These are phyloP conservation scores for Calliopum simillimum DNA, from an alignment of 2,888 invertebrate species.

Conservation along the genomic window DNA sequence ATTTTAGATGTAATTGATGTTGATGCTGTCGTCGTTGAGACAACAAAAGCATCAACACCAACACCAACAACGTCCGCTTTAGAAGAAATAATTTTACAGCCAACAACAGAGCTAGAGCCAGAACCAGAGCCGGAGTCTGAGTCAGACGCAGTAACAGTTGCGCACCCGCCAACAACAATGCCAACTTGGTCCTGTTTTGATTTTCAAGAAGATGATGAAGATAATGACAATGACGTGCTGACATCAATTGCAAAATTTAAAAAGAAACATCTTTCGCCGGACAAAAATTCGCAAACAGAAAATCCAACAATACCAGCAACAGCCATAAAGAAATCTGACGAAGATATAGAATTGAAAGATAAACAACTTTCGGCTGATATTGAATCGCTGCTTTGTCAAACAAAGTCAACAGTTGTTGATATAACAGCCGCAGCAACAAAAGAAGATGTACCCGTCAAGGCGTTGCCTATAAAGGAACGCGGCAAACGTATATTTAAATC, in stretches of 20 bases:
- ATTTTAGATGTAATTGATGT: neutral
- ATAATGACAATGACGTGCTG: slow-evolving; percentile 68
- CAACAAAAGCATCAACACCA: neutral
- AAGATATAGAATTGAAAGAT: slow-evolving; percentile 52
- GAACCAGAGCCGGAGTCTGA: neutral
- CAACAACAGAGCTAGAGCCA: neutral
- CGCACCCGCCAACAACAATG: slow-evolving; percentile 33
- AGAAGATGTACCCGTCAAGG: slow-evolving; percentile 55
- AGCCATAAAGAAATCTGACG: neutral
- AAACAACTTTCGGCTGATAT: slow-evolving; percentile 70
- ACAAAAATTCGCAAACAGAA: slow-evolving; percentile 44
- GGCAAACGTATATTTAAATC: slow-evolving; percentile 66
- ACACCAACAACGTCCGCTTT: neutral
- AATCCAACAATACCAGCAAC: neutral
- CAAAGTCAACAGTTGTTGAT: slow-evolving; percentile 69
- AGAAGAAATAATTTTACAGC: neutral
- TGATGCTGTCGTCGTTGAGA: neutral
- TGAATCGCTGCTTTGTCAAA: slow-evolving; percentile 73
- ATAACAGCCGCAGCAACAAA: slow-evolving; percentile 18
- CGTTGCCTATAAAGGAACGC: slow-evolving; percentile 64
- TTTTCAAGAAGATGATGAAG: slow-evolving; percentile 81
- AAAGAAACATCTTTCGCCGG: slow-evolving; percentile 55
- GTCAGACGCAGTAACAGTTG: neutral
- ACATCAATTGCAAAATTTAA: slow-evolving; percentile 56
- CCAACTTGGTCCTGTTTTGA: slow-evolving; percentile 77